phyloP scores from a whole-genome alignment of 2,113 vertebrate genomes.

The Panthera tigris region DNA sequence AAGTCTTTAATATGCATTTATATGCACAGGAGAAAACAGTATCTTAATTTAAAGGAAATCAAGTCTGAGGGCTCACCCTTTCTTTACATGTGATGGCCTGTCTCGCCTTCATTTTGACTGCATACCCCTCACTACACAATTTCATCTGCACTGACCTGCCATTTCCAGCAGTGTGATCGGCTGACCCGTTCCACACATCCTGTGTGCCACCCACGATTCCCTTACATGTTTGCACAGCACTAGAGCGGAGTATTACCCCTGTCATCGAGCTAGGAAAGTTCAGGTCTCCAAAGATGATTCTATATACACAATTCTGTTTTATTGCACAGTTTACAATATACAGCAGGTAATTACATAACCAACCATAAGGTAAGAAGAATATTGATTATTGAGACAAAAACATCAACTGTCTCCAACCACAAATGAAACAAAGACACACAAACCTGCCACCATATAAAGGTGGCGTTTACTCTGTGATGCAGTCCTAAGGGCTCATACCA shows the following conservation, averaged over 20 bases:
- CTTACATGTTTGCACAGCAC: neutral
- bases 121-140: fast-evolving
- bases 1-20: slow-evolving; percentile 55
- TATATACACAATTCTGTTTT: neutral
- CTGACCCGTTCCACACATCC: neutral
- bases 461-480: neutral
- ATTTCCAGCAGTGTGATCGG: neutral
- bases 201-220: fast-evolving
- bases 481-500: slow-evolving; percentile 27
- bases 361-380: neutral
- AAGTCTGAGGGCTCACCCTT: neutral
- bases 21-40: neutral
- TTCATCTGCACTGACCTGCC: neutral
- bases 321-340: slow-evolving; percentile 35
- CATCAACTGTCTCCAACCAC: neutral
- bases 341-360: neutral
- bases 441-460: neutral
- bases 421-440: slow-evolving; percentile 15
- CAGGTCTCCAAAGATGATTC: neutral
- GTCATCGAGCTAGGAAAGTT: neutral
- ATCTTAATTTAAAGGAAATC: slow-evolving; percentile 20
- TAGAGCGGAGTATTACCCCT: neutral
- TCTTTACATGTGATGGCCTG: neutral
- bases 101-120: neutral
- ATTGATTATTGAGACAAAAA: neutral